phyloP scores from a whole-genome alignment of 2,888 invertebrate species.

The Melanotus villosus region DNA sequence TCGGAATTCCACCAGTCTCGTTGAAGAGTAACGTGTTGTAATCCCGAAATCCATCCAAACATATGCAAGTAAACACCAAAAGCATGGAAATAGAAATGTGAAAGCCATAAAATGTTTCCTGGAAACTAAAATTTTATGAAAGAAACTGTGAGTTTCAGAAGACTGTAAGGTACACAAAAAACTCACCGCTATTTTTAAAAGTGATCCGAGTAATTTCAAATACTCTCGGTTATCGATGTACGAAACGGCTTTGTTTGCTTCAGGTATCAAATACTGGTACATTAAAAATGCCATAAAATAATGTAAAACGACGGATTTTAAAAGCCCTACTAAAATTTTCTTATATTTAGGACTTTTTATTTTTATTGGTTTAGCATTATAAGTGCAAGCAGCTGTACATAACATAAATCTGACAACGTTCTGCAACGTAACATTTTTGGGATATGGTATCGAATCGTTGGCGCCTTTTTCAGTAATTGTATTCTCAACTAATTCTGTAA shows the following conservation, averaged over 20 bases:
- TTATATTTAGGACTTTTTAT: background rate
- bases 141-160: too few relatives aligned
- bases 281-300: background rate
- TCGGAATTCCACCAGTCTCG: slow-evolving; percentile 36
- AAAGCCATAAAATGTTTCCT: slow-evolving; percentile 1
- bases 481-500: too few relatives aligned
- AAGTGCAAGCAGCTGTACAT: too few relatives aligned
- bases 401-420: background rate
- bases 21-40: background rate
- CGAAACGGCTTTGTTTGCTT: background rate
- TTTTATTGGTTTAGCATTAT: background rate
- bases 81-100: slow-evolving; percentile 11
- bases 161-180: background rate
- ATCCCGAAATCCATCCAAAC: background rate
- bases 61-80: background rate
- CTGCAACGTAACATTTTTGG: too few relatives aligned
- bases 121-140: slow-evolving; percentile 22
- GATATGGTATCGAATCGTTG: too few relatives aligned
- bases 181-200: slow-evolving; percentile 15
- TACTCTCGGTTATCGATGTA: slow-evolving; percentile 1
- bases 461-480: too few relatives aligned
- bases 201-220: background rate
- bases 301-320: background rate
- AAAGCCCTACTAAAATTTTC: background rate
- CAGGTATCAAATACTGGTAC: slow-evolving; percentile 23